A percentile compares a stretch with the other conserved stretches of the same genome.
These are phyloP conservation scores for Andrena bicolor DNA, from an alignment of 2,888 invertebrate species.

Conservation along the genomic window DNA sequence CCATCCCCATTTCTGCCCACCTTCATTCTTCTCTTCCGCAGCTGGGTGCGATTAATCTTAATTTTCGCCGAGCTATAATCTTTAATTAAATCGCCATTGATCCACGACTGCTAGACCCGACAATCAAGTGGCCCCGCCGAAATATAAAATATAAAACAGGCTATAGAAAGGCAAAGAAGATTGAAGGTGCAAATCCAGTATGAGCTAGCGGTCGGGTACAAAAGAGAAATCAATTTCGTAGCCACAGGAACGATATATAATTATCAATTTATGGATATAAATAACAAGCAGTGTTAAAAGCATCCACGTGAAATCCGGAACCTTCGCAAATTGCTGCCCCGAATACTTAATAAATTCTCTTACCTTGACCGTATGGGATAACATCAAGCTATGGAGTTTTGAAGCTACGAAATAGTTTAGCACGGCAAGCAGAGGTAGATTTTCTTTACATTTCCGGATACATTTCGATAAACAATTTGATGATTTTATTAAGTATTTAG, in stretches of 20 bases:
- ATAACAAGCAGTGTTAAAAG: conserved; percentile 59
- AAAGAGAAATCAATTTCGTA: conserved; percentile 56
- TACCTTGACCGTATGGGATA: conserved; percentile 45
- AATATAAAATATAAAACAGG: conserved; percentile 10
- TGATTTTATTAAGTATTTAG: not conserved
- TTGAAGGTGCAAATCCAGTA: not conserved
- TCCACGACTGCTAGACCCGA: conserved; percentile 69
- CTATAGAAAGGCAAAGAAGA: conserved; percentile 17
- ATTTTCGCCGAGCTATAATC: conserved; percentile 83
- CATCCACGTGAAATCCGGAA: conserved; percentile 16
- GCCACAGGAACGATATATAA: conserved; percentile 40
- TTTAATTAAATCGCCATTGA: conserved; percentile 85
- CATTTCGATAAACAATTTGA: not conserved
- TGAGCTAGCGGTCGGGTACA: conserved; percentile 28
- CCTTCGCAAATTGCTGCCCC: conserved; percentile 17
- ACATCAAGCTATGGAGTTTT: conserved; percentile 27
- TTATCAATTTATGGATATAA: conserved; percentile 71
- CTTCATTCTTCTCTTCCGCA: conserved; percentile 53
- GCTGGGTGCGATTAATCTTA: conserved; percentile 82
- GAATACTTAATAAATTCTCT: conserved; percentile 57
- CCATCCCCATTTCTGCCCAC: conserved; percentile 3
- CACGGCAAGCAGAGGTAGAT: not conserved
- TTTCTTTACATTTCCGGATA: not conserved
- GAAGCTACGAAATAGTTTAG: not conserved
- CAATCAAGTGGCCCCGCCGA: conserved; percentile 43